phyloP scores from a whole-genome alignment of 2,888 invertebrate genomes.

The Empis stercorea region DNA sequence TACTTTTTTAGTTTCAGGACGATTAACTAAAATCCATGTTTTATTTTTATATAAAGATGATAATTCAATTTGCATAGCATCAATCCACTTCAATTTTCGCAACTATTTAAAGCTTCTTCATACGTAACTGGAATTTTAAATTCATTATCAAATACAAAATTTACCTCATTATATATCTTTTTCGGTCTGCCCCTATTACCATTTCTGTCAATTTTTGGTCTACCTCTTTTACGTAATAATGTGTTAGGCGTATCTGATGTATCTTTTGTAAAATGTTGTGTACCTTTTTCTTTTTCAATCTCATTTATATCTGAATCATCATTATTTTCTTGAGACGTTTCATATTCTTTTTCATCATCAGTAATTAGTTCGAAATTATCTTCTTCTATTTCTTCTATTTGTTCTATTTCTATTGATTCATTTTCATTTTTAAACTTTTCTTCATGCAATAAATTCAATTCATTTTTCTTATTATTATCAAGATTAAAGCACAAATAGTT shows the following conservation, averaged over 20 bases:
- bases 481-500: neutral
- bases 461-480: neutral
- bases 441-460: neutral
- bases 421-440: neutral
- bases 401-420: no score
- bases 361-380: neutral
- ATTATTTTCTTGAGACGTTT: neutral
- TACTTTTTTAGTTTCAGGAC: no score
- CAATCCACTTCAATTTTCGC: constrained; percentile 2
- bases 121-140: neutral
- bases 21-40: constrained; percentile 8
- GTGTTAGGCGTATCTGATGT: neutral
- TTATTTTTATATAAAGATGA: constrained; percentile 3
- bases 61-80: constrained; percentile 5
- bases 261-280: neutral
- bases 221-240: neutral
- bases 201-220: neutral
- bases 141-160: no score
- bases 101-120: neutral
- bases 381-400: neutral
- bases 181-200: neutral
- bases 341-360: neutral
- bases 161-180: no score
- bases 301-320: neutral
- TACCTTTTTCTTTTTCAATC: neutral